Conservation (phyloP, 2,888 invertebrate species). For the Oligia latruncula region DNA sequence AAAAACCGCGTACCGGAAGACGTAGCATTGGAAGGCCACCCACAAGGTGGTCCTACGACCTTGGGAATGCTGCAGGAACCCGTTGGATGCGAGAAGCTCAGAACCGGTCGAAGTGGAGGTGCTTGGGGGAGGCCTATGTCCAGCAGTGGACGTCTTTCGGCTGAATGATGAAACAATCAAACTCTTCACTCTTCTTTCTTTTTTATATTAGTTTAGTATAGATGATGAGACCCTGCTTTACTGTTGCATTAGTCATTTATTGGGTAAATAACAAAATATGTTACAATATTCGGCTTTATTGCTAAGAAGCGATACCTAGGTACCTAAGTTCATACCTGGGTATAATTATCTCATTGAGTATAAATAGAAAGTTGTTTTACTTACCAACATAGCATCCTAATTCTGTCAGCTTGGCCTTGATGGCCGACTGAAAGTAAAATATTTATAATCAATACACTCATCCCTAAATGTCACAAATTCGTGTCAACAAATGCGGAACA, state of each 20-base stretch:
- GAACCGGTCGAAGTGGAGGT: too few relatives aligned
- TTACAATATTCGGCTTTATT: not conserved
- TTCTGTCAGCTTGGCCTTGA: slow-evolving; percentile 98
- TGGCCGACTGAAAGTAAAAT: slow-evolving; percentile 94
- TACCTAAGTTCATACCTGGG: not conserved
- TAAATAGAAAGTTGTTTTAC: slow-evolving; percentile 71
- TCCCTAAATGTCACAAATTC: slow-evolving; percentile 15
- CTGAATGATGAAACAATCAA: too few relatives aligned
- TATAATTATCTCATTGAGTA: not conserved
- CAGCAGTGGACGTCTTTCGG: too few relatives aligned
- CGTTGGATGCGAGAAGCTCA: too few relatives aligned
- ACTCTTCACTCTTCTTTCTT: not conserved
- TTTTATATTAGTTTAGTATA: not conserved
- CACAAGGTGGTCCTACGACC: too few relatives aligned
- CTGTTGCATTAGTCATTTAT: not conserved
- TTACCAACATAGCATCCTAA: slow-evolving; percentile 97
- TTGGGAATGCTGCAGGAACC: too few relatives aligned
- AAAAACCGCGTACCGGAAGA: too few relatives aligned
- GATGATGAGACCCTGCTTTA: not conserved
- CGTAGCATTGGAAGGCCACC: too few relatives aligned
- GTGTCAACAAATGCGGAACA: slow-evolving; percentile 42
- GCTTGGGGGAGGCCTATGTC: too few relatives aligned
- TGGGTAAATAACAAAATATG: not conserved
- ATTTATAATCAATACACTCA: slow-evolving; percentile 48
- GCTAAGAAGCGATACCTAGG: not conserved